Percentiles rank a stretch among this genome's conserved stretches.
Evolutionary conservation across 92 coral and sea anemone species (phyloP).

Genomic region (Palythoa heliodiscus): DNA sequence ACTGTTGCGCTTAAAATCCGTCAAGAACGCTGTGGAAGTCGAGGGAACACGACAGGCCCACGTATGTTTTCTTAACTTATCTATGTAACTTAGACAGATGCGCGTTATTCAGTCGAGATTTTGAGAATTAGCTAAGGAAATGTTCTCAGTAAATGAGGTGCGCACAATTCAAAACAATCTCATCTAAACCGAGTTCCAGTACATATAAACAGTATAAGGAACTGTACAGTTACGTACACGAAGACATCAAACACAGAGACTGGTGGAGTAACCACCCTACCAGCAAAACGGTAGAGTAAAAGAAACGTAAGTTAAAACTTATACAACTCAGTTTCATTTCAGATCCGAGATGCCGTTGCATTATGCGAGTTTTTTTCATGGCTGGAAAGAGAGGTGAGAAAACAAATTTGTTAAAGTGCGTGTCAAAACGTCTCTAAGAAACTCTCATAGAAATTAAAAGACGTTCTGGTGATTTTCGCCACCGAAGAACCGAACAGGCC

Average conservation of each 20-base stretch:
- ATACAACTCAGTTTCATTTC: not conserved
- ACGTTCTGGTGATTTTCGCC: not conserved
- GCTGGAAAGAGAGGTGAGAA: constrained; percentile 32
- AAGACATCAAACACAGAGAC: too few species aligned
- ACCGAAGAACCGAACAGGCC: too few species aligned
- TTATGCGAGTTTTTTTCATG: constrained; percentile 35
- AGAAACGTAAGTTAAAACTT: not conserved
- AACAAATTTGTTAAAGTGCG: not conserved
- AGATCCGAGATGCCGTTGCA: constrained; percentile 45
- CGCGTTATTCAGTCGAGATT: not conserved
- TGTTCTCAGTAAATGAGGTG: too few species aligned
- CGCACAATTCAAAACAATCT: too few species aligned
- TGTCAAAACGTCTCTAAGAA: not conserved
- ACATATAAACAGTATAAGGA: too few species aligned
- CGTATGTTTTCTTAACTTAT: not conserved
- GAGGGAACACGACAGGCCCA: constrained; percentile 36
- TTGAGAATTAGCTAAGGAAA: too few species aligned
- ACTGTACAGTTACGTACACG: too few species aligned
- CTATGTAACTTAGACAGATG: not conserved
- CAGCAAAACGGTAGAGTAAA: too few species aligned
- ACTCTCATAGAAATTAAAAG: not conserved
- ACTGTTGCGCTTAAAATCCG: constrained; percentile 13
- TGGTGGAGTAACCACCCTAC: too few species aligned
- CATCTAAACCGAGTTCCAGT: too few species aligned
- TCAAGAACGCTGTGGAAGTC: constrained; percentile 26